Evolutionary conservation across 1,140 invertebrate genomes (phyloP), one percentile per base, ranked within the genome.

Genomic region (Drosophila kohkoa): DNA sequence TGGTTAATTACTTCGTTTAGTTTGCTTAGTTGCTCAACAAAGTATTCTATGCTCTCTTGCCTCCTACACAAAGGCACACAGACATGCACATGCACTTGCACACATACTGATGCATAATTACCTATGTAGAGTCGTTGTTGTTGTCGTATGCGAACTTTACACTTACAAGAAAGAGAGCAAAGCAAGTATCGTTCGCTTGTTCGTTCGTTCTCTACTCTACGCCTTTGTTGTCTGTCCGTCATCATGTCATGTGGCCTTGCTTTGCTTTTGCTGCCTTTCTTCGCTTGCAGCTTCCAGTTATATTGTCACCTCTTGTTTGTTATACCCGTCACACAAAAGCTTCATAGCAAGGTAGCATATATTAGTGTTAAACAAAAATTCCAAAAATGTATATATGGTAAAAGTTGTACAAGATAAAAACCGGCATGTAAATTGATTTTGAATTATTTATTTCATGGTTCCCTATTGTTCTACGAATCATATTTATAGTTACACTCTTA

Each of bases 211-310:
- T 25, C 20, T 25, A 25, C 35, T 76, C 48, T 77, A 30, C 46
- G 68, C 57, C 83, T 88, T 83, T 87, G 83, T 87, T 87, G 82
- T 83, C 83, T 79, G 64, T 83, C 83, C 76, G 64, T 30, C 35
- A 38, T 38, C 35, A 25, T 81, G 58, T 65, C 46, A 64, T 71
- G 48, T 74, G 77, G 80, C 77, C 76, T 77, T 87, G 80, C 49
- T 43, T n/a, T 46, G 15, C 8, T 38, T 25, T 38, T 38, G 35
- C 35, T 38, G 35, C 35, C 35, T 38, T 32, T 32, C 32, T 32
- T 60, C 73, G 49, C 57, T 58, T 55, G 58, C 74, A 81, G 81
- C 65, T 54, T 68, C 63, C 51, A 43, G 58, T 69, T 62, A 60
- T 74, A 60, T 74, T 68, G 65, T 60, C 74, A 57, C 63, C 64